Evolutionary conservation across 2,888 invertebrate species (phyloP).

Genomic region (Noctua janthina): DNA sequence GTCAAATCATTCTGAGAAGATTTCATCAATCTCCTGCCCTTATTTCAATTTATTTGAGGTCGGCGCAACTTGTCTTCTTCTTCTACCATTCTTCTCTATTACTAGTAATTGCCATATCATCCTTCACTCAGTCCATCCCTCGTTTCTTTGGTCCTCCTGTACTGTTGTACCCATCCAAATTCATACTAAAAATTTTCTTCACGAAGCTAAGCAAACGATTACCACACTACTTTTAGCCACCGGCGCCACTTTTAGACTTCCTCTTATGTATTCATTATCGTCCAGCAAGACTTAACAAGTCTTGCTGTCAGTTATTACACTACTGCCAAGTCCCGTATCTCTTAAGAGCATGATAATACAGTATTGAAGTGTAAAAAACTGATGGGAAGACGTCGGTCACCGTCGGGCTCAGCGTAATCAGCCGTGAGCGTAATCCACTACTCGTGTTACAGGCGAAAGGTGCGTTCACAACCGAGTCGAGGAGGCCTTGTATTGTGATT

Average conservation of each 20-base stretch:
- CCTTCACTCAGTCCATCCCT: not conserved
- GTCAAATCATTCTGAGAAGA: not conserved
- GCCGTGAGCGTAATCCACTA: slow-evolving; percentile 68
- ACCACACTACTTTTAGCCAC: not conserved
- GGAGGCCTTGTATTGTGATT: slow-evolving; percentile 16
- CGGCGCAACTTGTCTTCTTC: not conserved
- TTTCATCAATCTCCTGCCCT: not conserved
- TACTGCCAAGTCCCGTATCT: not conserved
- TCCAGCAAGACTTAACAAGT: not conserved
- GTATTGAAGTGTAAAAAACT: slow-evolving; percentile 51
- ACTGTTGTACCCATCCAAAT: not conserved
- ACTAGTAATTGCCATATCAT: not conserved
- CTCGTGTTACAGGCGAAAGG: slow-evolving; percentile 64
- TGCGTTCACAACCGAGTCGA: slow-evolving; percentile 33
- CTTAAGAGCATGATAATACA: slow-evolving; percentile 31
- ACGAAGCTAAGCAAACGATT: not conserved
- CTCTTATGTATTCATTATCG: not conserved
- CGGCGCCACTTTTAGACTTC: not conserved
- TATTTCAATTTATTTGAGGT: not conserved
- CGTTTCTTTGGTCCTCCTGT: not conserved
- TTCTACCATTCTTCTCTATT: not conserved
- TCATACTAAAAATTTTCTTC: not conserved
- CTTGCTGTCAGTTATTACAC: not conserved
- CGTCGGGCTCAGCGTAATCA: slow-evolving; percentile 62
- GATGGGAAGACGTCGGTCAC: slow-evolving; percentile 47